phyloP scores from a whole-genome alignment of 2,888 invertebrate species.

The Tenodera sinensis region DNA sequence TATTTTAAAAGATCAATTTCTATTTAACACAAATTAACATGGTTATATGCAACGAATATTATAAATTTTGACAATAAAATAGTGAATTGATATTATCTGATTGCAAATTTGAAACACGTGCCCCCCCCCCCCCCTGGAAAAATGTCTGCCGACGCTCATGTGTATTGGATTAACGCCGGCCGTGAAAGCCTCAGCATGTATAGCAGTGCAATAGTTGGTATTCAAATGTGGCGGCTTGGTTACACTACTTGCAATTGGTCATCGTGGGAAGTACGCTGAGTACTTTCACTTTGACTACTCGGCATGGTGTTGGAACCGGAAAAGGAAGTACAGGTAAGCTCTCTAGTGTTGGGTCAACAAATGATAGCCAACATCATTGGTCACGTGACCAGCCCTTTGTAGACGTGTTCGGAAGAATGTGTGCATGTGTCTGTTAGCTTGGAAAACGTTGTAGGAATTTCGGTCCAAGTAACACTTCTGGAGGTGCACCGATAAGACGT shows the following conservation, averaged over 20 bases:
- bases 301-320: not conserved
- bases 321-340: not conserved
- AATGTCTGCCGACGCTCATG: too few relatives aligned
- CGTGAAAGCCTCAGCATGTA: too few relatives aligned
- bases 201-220: not conserved
- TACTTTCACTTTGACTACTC: not conserved
- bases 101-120: too few relatives aligned
- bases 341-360: slow-evolving; percentile 14
- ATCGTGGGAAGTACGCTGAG: not conserved
- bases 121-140: too few relatives aligned
- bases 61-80: too few relatives aligned
- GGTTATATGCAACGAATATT: too few relatives aligned
- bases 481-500: not conserved
- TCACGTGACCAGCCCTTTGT: slow-evolving; percentile 58
- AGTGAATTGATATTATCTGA: too few relatives aligned
- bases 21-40: too few relatives aligned
- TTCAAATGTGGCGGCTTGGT: not conserved
- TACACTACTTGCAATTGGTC: not conserved
- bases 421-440: slow-evolving; percentile 6
- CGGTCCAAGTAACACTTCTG: not conserved
- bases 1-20: too few relatives aligned
- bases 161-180: too few relatives aligned
- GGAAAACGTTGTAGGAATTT: not conserved
- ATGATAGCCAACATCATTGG: slow-evolving; percentile 61
- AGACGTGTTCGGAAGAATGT: slow-evolving; percentile 39